These are phyloP conservation scores for Oxycera nigricornis DNA, from an alignment of 2,888 invertebrate species.

Conservation along the genomic window DNA sequence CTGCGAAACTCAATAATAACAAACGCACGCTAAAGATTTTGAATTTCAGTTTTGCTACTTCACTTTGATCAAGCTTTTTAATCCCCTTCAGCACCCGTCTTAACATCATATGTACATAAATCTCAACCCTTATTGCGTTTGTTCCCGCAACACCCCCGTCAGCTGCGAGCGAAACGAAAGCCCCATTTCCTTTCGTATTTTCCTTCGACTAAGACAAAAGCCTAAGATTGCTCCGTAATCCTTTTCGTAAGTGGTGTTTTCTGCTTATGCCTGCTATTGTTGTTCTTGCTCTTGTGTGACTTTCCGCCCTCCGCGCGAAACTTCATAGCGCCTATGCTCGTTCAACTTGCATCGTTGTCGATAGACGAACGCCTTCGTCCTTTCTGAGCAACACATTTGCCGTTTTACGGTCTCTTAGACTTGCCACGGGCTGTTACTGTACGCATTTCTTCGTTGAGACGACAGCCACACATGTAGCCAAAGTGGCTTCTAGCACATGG, in stretches of 20 bases:
- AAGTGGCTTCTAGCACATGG: not conserved
- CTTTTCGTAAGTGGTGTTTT: constrained; percentile 38
- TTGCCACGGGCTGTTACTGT: not conserved
- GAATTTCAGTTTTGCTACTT: not conserved
- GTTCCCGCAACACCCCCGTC: not conserved
- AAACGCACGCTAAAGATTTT: not conserved
- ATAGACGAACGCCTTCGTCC: constrained; percentile 4
- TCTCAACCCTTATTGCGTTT: not conserved
- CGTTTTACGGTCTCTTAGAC: constrained; percentile 21
- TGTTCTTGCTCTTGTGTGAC: not conserved
- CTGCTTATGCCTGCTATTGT: constrained; percentile 11
- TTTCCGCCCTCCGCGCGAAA: not conserved
- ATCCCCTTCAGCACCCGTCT: not conserved
- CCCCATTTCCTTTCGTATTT: not conserved
- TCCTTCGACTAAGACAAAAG: constrained; percentile 29
- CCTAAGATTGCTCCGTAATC: constrained; percentile 32
- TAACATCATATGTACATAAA: not conserved
- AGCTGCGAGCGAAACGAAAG: not conserved
- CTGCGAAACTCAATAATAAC: not conserved
- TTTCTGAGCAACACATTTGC: not conserved
- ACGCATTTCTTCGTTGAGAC: not conserved
- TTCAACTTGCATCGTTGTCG: not conserved
- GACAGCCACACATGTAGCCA: not conserved
- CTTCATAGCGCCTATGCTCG: not conserved
- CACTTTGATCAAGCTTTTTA: not conserved